Evolutionary conservation across 2,113 vertebrate genomes (phyloP).

Genomic region (Phyllostomus hastatus): DNA sequence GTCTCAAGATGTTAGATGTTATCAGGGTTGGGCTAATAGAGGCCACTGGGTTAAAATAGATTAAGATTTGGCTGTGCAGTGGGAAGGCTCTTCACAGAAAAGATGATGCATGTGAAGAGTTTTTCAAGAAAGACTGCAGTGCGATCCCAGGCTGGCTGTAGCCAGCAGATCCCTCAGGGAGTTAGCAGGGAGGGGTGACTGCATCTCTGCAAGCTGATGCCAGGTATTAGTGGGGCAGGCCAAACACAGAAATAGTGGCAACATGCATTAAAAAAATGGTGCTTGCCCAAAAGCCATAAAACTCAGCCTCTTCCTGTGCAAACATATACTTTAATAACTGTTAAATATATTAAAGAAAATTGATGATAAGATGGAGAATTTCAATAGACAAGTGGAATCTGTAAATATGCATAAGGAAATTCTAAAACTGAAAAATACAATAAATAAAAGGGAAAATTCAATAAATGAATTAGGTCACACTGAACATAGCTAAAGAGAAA

Average conservation of each 20-base stretch:
- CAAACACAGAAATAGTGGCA: neutral
- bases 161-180: neutral
- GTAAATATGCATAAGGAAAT: neutral
- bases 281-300: neutral
- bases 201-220: neutral
- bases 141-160: neutral
- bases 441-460: constrained; percentile 15
- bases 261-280: neutral
- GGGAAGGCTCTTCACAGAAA: neutral
- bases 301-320: neutral
- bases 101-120: neutral
- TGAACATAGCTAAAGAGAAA: constrained; percentile 2
- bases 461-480: neutral
- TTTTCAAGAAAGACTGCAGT: neutral
- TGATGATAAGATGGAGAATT: neutral
- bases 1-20: neutral
- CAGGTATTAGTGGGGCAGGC: neutral
- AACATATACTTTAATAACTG: neutral
- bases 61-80: neutral
- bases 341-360: neutral
- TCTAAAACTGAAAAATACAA: neutral
- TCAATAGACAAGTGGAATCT: neutral
- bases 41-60: neutral
- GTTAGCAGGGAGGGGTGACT: neutral
- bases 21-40: neutral